phyloP scores from a whole-genome alignment of 2,113 vertebrate genomes.

The Lampris incognitus region DNA sequence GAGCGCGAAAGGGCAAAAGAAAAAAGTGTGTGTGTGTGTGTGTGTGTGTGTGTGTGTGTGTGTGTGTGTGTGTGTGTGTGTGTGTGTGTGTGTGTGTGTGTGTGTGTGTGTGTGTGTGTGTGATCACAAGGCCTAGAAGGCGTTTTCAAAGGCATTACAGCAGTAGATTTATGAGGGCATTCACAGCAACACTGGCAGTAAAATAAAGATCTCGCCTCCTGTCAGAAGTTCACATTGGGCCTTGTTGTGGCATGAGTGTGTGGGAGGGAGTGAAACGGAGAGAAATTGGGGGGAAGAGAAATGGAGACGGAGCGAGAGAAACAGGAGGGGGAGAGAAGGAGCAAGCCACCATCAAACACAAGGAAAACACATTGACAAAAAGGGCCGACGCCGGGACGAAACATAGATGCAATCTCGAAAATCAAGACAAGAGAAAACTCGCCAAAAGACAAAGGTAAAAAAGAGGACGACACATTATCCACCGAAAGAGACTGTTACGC shows the following conservation, averaged over 20 bases:
- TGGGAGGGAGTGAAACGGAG: background rate
- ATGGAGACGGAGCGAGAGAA: background rate
- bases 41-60: background rate
- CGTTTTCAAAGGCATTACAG: conserved; percentile 68
- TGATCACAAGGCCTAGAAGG: conserved; percentile 44
- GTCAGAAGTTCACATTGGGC: conserved; percentile 76
- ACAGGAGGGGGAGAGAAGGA: background rate
- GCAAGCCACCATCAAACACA: conserved; percentile 25
- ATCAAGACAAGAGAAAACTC: conserved; percentile 29
- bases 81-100: conserved; percentile 1
- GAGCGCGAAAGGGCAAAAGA: background rate
- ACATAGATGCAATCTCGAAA: conserved; percentile 51
- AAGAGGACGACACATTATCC: conserved; percentile 46
- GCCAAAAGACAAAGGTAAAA: conserved; percentile 54
- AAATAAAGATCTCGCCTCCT: conserved; percentile 67
- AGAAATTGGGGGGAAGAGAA: background rate
- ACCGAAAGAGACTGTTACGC: conserved; percentile 50
- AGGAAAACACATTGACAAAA: conserved; percentile 19
- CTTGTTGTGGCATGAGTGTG: conserved; percentile 49
- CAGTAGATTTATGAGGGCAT: conserved; percentile 66
- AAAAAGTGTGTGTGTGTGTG: background rate
- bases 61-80: conserved; percentile 2
- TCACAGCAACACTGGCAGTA: conserved; percentile 65
- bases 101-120: conserved; percentile 15
- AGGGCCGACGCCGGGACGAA: conserved; percentile 22